Evolutionary conservation across 2,113 vertebrate species (phyloP).

Genomic region (Leuciscus idus): DNA sequence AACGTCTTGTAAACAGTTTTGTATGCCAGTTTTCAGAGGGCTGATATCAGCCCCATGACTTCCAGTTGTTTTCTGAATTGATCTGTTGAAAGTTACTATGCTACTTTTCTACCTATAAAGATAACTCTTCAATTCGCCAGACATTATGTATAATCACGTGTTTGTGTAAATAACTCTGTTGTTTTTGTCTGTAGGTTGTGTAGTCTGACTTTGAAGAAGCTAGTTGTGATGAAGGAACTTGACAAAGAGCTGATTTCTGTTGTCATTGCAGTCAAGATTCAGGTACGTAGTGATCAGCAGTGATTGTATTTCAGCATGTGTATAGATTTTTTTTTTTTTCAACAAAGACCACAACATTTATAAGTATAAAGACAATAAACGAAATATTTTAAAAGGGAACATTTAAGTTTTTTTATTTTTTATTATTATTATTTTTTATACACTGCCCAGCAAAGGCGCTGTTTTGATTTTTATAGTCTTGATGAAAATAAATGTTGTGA

Average conservation of each 20-base stretch:
- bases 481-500: no score
- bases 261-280: constrained; percentile 96
- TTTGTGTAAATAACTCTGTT: neutral
- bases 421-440: no score
- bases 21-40: neutral
- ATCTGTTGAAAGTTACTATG: neutral
- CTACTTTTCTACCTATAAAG: neutral
- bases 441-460: no score
- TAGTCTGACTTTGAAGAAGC: constrained; percentile 95
- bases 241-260: constrained; percentile 96
- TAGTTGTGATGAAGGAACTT: constrained; percentile 90
- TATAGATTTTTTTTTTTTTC: neutral
- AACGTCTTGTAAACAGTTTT: neutral
- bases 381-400: neutral
- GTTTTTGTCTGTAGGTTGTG: constrained; percentile 79
- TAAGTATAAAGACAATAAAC: neutral
- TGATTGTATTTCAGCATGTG: neutral
- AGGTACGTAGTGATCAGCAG: constrained; percentile 72
- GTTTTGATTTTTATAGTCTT: no score
- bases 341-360: neutral
- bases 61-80: neutral
- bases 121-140: neutral
- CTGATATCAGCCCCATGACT: neutral
- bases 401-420: no score
- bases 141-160: neutral